Evolutionary conservation across 2,888 invertebrate species (phyloP).

Genomic region (Cerastis leucographa): DNA sequence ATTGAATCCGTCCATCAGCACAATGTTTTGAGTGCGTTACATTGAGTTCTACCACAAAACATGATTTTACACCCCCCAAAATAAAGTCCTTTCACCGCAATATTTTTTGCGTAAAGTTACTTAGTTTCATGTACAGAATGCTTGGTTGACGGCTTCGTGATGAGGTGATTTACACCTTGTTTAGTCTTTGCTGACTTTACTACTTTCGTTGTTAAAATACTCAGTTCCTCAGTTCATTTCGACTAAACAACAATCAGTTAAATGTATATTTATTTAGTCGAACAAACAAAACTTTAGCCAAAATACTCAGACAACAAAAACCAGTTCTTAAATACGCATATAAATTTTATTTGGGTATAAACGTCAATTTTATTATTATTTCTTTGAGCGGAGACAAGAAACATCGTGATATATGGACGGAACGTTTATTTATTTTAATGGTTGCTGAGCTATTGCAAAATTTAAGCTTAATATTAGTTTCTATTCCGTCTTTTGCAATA

Average conservation of each 20-base stretch:
- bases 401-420: constrained; percentile 36
- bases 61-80: too few relatives aligned
- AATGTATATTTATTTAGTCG: neutral
- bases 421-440: constrained; percentile 29
- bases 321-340: constrained; percentile 33
- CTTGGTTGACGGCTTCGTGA: too few relatives aligned
- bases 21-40: too few relatives aligned
- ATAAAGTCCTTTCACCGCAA: too few relatives aligned
- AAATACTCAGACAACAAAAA: constrained; percentile 6
- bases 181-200: too few relatives aligned
- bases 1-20: too few relatives aligned
- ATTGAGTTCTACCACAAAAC: too few relatives aligned
- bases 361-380: constrained; percentile 39
- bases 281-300: neutral
- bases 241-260: neutral
- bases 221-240: neutral
- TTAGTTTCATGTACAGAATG: too few relatives aligned
- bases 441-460: constrained; percentile 2
- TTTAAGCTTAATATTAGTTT: constrained; percentile 8
- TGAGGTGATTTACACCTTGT: too few relatives aligned
- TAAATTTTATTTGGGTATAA: constrained; percentile 29
- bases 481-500: neutral
- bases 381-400: constrained; percentile 5
- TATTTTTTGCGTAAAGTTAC: too few relatives aligned
- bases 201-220: neutral